Base-by-base conservation (phyloP, 2,888 invertebrate genomes). In the Acanthopleura granulata region DNA sequence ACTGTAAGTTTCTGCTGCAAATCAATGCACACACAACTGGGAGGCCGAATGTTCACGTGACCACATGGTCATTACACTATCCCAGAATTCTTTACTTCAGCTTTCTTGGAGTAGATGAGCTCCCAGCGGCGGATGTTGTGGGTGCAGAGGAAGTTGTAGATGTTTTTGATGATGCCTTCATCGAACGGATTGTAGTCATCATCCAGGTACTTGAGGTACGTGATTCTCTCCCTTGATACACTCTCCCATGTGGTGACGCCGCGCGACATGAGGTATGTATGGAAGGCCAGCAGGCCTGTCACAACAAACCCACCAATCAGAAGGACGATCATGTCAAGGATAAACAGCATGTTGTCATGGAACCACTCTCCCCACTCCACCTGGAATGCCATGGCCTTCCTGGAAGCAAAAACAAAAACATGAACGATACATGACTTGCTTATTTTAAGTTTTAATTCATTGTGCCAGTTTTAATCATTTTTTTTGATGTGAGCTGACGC, bases 211-310 rank as follows among this genome's bases (percentile, higher is more conserved):
- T 88, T 89, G 22, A 91, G 84, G 80, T 91, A 90, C 9, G 90
- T 88, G 74, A 91, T 91, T 78, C 88, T 86, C 73, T 87, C 86
- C 51, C 89, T 81, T 25, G 90, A 88, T 1, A 87, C 85, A 22
- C 84, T 82, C 79, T 91, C 91, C 90, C 91, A 91, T 1, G 91
- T 90, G 0, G 91, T 90, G 50, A 85, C 77, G 75, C 89, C 89
- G 75, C 80, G 84, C 16, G 84, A 73, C 85, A 89, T 88, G 27
- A 91, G 84, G 80, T 89, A 90, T 18, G 87, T 84, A 80, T 91
- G 91, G 76, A 90, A 87, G 69, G 82, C 76, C 49, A 86, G 77
- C 18, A 91, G 85, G 6, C 87, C 84, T 12, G 84, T 40, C 3
- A 87, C 87, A 0, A 86, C 82, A 15, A 89, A 78, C 18, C 85